These are phyloP conservation scores for Diabrotica balteata DNA, from an alignment of 2,888 invertebrate species.

Conservation along the genomic window DNA sequence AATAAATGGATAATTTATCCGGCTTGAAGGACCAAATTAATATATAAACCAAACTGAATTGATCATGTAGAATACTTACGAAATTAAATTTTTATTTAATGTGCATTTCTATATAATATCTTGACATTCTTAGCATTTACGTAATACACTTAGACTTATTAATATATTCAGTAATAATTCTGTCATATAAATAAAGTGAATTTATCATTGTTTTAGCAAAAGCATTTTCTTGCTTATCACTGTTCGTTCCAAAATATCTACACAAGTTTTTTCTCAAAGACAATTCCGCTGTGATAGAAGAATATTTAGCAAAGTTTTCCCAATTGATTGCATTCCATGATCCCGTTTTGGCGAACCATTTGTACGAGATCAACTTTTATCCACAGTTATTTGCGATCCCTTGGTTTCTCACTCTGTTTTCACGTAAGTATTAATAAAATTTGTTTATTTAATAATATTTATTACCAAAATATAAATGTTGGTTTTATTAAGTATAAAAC, in stretches of 20 bases:
- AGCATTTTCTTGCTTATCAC: constrained; percentile 93
- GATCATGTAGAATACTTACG: no score
- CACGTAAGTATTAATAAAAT: constrained; percentile 75
- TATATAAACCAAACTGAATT: no score
- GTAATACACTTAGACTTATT: no score
- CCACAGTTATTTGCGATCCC: constrained; percentile 98
- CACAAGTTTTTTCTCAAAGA: constrained; percentile 97
- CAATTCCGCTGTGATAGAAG: constrained; percentile 95
- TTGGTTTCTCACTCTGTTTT: constrained; percentile 99
- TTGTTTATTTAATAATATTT: constrained; percentile 11
- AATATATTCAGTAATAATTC: no score
- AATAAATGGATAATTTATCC: no score
- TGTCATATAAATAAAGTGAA: no score
- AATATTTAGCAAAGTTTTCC: constrained; percentile 96
- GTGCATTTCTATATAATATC: no score
- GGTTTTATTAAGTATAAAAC: no score
- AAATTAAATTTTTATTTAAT: no score
- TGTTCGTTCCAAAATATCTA: constrained; percentile 95
- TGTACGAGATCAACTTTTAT: constrained; percentile 91
- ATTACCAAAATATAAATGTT: no score
- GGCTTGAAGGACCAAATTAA: no score
- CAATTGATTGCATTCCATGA: constrained; percentile 97
- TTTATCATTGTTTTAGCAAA: constrained; percentile 71
- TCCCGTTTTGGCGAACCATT: constrained; percentile 87
- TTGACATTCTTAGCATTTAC: no score